Base-by-base conservation (phyloP, 2,888 invertebrate species). In the Cinara cedri region DNA sequence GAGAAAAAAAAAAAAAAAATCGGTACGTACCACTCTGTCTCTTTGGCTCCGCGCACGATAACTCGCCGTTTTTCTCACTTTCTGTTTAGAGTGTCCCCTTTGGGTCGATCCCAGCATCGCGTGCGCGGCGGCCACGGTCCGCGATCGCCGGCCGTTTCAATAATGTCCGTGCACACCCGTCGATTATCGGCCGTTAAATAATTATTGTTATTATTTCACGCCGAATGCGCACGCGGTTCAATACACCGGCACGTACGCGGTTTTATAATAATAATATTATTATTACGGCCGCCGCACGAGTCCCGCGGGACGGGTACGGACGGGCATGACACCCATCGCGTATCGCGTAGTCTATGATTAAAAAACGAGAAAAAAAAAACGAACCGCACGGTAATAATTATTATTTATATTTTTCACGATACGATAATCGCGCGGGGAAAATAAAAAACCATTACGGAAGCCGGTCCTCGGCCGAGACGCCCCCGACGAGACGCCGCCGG, bases 161-260 rank as follows among this genome's bases (percentile, higher is more conserved):
- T 34, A 34, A 34, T 34, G n/a, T n/a, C 14, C 68, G 24, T 11
- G 49, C 26, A 26, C 34, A n/a, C n/a, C 49, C 34, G n/a, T 46
- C 72, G 46, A 44, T 72, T 16, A 46, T 60, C 60, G 46, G 21
- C 16, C 60, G 26, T 72, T 72, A 62, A 49, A 62, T 72, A 72
- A 62, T 49, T 72, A 72, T n/a, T n/a, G n/a, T n/a, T n/a, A n/a
- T n/a, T n/a, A n/a, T n/a, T n/a, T n/a, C n/a, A 34, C 6, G 6
- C 34, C 34, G 34, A 34, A n/a, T n/a, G 34, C 34, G 3, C 34
- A 6, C 6, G 34, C 34, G 34, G 34, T 16, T 16, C 24, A 57
- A 60, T 57, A 57, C 21, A 14, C 26, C 26, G 9, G 3, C 6
- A 60, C 24, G 16, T 16, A n/a, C 49, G 14, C 16, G 19, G 16